Evolutionary conservation across 2,797 vertebrate genomes (phyloP), one percentile per base, ranked within the genome.

Genomic region (Brotula barbata): DNA sequence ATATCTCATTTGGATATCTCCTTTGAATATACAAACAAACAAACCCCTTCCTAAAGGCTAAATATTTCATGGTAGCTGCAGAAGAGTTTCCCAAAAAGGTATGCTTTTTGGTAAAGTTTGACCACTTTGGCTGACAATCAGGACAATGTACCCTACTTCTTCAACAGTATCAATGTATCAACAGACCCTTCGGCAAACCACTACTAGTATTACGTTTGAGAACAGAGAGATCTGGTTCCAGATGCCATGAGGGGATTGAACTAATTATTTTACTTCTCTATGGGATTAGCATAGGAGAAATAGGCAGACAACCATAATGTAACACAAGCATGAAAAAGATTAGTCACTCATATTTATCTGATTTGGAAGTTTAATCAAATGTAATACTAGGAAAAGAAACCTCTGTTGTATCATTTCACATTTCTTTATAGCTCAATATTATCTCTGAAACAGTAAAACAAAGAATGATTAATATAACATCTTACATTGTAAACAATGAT

Each of bases 241-340:
- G 58, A 50, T 63, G 68, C 59, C 61, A 49, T 74, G 52, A 21
- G 14, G 83, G 84, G 79, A 85, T 58, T 64, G 56, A 28, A 61
- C 59, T 80, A 83, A 88, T 89, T 85, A 86, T 79, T 50, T 20
- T 19, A 57, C 53, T 19, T 43, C 23, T 73, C 80, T 51, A 6
- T 28, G 2, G 73, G 71, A 75, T 42, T 49, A 62, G 7, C 3
- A 17, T n/a, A 50, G 20, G 46, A 57, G 23, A 74, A 84, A 49
- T 43, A 42, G 78, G 36, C 8, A 52, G 59, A 43, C 71, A 33
- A 25, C 41, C 25, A 9, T 33, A 33, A 33, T 11, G 5, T 9
- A 33, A 33, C 31, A 7, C 31, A 33, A 11, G 31, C 51, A 42
- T 7, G 0, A 17, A 12, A 23, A 3, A 21, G 34, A 40, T 20